These are phyloP conservation scores for Dascyllus trimaculatus DNA, from an alignment of 2,113 vertebrate species.

Conservation along the genomic window DNA sequence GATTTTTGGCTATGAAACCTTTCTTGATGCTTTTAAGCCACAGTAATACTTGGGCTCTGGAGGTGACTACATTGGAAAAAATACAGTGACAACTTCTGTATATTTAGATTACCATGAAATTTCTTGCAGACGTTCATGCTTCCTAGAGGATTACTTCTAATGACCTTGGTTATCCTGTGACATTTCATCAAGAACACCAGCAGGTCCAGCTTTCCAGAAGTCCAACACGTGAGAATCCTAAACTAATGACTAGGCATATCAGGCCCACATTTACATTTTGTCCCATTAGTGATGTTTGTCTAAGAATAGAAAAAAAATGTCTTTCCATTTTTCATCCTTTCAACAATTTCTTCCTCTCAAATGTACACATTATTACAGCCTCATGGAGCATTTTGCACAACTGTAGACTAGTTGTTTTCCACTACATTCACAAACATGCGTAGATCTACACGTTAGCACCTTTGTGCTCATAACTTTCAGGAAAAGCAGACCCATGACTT, in stretches of 20 bases:
- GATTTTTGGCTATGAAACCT: conserved; percentile 2
- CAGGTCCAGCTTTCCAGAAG: not conserved
- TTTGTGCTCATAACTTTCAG: conserved; percentile 19
- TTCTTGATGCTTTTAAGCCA: not conserved
- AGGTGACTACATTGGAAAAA: not conserved
- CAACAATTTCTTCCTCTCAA: not conserved
- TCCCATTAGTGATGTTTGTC: not conserved
- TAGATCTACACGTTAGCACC: not conserved
- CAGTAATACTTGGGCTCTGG: not conserved
- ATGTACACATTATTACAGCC: not conserved
- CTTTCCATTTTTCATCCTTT: not conserved
- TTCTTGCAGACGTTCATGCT: not conserved
- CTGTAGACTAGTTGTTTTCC: not conserved
- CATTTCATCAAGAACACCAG: not conserved
- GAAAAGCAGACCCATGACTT: conserved; percentile 11
- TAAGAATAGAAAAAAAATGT: not conserved
- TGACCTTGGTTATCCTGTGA: not conserved
- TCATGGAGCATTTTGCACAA: not conserved
- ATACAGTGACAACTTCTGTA: not conserved
- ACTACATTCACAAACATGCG: not conserved
- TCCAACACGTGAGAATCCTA: not conserved
- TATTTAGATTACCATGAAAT: not conserved
- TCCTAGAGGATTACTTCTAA: not conserved
- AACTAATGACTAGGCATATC: not conserved
- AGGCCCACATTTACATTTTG: not conserved